Base-by-base conservation (phyloP, 2,888 invertebrate genomes). In the Aphodius granarius region DNA sequence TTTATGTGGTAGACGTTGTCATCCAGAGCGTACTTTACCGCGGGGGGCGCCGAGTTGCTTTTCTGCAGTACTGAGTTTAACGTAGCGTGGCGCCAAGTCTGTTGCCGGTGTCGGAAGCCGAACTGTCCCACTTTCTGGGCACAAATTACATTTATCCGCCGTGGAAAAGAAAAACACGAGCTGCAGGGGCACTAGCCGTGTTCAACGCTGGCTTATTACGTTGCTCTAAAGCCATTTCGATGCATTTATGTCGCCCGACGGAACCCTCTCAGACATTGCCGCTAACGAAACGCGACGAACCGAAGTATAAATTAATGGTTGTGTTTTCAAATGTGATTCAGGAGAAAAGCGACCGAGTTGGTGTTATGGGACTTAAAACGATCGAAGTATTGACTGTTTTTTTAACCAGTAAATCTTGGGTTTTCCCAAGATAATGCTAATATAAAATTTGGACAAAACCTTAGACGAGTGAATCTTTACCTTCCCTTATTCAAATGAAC, bases 151-250 rank as follows among this genome's bases (percentile, higher is more conserved):
- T 68, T 68, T 22, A 20, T 68, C 22, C 65, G 65, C 6, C 21
- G 20, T 20, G 20, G 68, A 68, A 68, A 68, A 68, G 19, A 68
- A 68, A 68, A 68, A 68, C 68, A 68, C 68, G 2, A 13, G 20
- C 43, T 6, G 43, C 43, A 6, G 43, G 43, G 2, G 66, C 20
- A 18, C 13, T 66, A 18, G n/a, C 16, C 66, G 66, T 66, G 19
- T 20, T 20, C 68, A n/a, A 21, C 22, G 68, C 21, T 68, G n/a
- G 22, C 68, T 68, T 68, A 68, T 68, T 68, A 68, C 68, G 22
- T 20, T 22, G 19, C 68, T 68, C 19, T 20, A 68, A 68, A 68
- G 20, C 68, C 68, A 22, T 68, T 68, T n/a, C 21, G 68, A 68
- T 68, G 68, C 68, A 68, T 68, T 68, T 68, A 21, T 21, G 20